Evolutionary conservation across 2,797 vertebrate genomes (phyloP).

Genomic region (Gobio occitaniae): DNA sequence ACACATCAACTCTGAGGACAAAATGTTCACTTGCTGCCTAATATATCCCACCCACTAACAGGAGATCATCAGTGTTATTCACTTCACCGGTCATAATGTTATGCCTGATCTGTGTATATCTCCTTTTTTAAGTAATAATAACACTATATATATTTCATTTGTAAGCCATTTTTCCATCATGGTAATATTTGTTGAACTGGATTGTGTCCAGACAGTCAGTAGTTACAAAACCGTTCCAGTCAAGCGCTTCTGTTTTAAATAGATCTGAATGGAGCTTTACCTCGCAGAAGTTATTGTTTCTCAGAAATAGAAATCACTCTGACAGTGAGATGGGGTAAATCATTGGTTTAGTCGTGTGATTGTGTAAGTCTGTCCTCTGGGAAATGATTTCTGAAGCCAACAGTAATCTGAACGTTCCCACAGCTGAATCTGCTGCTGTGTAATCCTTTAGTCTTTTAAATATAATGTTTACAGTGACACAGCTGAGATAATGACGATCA

Average conservation of each 20-base stretch:
- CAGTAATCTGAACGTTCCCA: neutral
- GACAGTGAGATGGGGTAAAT: neutral
- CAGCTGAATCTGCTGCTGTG: neutral
- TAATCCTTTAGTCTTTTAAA: neutral
- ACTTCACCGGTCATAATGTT: no score
- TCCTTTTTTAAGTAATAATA: neutral
- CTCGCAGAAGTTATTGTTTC: neutral
- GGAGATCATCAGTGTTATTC: no score
- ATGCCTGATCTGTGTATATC: no score
- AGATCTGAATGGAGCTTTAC: neutral
- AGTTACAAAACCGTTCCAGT: neutral
- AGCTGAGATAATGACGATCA: neutral
- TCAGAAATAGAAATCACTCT: neutral
- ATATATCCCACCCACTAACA: no score
- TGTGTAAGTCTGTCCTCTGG: neutral
- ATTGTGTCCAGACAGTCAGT: neutral
- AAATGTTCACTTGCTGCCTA: no score
- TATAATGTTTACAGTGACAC: neutral
- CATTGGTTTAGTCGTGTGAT: neutral
- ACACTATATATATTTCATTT: neutral
- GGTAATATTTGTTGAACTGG: neutral
- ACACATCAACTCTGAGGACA: no score
- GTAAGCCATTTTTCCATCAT: neutral
- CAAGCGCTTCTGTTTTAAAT: neutral
- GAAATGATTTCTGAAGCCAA: neutral